Conservation (phyloP, 2,797 vertebrate species). For the Tiaroga cobitis region DNA sequence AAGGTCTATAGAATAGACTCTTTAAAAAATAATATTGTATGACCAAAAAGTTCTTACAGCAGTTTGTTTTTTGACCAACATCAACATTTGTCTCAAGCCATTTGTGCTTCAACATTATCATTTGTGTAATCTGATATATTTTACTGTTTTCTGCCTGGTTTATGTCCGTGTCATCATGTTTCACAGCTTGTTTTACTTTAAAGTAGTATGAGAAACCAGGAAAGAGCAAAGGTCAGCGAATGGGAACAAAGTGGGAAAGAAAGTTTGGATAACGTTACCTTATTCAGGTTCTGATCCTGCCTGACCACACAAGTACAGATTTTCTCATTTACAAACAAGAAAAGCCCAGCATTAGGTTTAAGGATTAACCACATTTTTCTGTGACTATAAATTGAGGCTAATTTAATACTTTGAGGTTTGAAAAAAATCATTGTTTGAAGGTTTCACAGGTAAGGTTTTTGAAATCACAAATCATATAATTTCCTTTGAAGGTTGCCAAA, state of each 20-base stretch:
- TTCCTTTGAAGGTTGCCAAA: conserved; percentile 46
- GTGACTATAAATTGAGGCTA: conserved; percentile 45
- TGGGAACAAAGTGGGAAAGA: conserved; percentile 26
- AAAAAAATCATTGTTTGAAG: conserved; percentile 26
- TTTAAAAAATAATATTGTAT: background rate
- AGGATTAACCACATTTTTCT: conserved; percentile 41
- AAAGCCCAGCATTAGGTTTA: background rate
- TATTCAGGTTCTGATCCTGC: conserved; percentile 5
- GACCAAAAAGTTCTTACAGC: background rate
- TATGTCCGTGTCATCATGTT: conserved; percentile 15
- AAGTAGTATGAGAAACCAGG: conserved; percentile 24
- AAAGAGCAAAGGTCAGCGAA: conserved; percentile 24
- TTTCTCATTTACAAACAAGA: conserved; percentile 26
- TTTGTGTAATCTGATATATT: conserved; percentile 31
- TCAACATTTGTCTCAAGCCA: background rate
- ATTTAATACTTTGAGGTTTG: conserved; percentile 52
- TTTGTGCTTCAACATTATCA: conserved; percentile 13
- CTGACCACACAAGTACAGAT: conserved; percentile 23
- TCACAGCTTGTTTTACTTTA: conserved; percentile 38
- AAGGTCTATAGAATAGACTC: too few relatives aligned
- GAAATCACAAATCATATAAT: conserved; percentile 54
- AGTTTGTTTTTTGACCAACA: background rate
- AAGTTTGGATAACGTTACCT: background rate
- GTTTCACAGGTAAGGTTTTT: conserved; percentile 40
- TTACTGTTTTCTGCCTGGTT: conserved; percentile 20